Percentiles rank a stretch among this genome's conserved stretches.
These are phyloP conservation scores for Amaurobius ferox DNA, from an alignment of 2,888 invertebrate species.

Conservation along the genomic window DNA sequence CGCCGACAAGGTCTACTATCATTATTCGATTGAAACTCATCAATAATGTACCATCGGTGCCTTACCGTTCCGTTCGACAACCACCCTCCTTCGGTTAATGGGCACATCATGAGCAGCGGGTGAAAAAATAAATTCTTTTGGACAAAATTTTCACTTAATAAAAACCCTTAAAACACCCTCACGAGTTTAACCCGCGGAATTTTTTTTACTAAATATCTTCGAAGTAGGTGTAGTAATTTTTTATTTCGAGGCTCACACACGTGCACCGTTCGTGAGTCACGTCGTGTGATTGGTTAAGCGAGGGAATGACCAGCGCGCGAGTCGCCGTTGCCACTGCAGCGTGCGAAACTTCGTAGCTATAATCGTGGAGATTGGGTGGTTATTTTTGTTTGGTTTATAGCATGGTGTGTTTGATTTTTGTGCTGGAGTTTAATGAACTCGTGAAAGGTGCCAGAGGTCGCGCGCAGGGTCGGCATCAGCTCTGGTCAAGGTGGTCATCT, in stretches of 20 bases:
- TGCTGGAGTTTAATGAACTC: neutral
- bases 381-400: neutral
- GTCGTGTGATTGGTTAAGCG: conserved; percentile 23
- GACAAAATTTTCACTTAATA: conserved; percentile 12
- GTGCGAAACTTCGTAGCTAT: conserved; percentile 51
- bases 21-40: conserved; percentile 69
- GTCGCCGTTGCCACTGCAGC: conserved; percentile 42
- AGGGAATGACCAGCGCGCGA: conserved; percentile 47
- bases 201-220: conserved; percentile 32
- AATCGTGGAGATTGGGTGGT: neutral
- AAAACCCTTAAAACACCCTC: neutral
- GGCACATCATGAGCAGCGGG: conserved; percentile 45
- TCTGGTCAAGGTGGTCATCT: conserved; percentile 7
- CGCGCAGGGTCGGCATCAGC: neutral
- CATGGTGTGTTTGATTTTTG: neutral
- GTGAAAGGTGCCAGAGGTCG: neutral
- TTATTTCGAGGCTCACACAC: conserved; percentile 20
- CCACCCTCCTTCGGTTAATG: conserved; percentile 58
- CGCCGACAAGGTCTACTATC: conserved; percentile 39
- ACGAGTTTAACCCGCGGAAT: conserved; percentile 26
- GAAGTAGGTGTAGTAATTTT: conserved; percentile 18
- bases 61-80: conserved; percentile 54
- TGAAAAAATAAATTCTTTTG: neutral
- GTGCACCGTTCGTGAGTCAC: conserved; percentile 60
- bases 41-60: conserved; percentile 65